Conservation (phyloP, 2,888 invertebrate species). For the Nebria brevicollis region DNA sequence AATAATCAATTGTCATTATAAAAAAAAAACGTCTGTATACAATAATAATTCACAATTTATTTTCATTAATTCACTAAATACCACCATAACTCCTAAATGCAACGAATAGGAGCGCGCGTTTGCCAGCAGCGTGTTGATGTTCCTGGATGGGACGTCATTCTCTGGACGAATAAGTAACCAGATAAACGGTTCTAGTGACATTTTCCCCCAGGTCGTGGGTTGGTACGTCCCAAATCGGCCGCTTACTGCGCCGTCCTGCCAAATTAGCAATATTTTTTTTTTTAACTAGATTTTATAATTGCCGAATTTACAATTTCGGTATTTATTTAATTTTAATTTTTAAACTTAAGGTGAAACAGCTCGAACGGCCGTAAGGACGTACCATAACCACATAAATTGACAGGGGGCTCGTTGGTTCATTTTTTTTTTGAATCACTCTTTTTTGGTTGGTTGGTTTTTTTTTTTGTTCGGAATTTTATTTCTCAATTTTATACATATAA, state of each 20-base stretch:
- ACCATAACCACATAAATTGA: slow-evolving; percentile 30
- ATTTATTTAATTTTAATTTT: neutral
- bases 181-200: slow-evolving; percentile 9
- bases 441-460: neutral
- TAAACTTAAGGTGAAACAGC: neutral
- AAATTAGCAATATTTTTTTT: slow-evolving; percentile 9
- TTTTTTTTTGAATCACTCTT: neutral
- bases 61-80: neutral
- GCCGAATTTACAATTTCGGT: neutral
- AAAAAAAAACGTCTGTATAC: neutral
- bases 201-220: slow-evolving; percentile 30
- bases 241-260: slow-evolving; percentile 32
- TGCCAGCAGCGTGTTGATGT: neutral
- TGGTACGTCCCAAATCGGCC: slow-evolving; percentile 45
- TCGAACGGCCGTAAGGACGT: slow-evolving; percentile 41
- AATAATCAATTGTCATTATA: neutral
- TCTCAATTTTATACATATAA: neutral
- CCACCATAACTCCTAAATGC: neutral
- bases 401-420: neutral
- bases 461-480: neutral
- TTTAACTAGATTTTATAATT: neutral
- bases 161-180: slow-evolving; percentile 10
- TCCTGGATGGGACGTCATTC: slow-evolving; percentile 4
- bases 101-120: neutral
- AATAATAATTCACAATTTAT: neutral